These are phyloP conservation scores for Caenorhabditis brenneri DNA, from an alignment of 1,140 invertebrate genomes.

Conservation along the genomic window DNA sequence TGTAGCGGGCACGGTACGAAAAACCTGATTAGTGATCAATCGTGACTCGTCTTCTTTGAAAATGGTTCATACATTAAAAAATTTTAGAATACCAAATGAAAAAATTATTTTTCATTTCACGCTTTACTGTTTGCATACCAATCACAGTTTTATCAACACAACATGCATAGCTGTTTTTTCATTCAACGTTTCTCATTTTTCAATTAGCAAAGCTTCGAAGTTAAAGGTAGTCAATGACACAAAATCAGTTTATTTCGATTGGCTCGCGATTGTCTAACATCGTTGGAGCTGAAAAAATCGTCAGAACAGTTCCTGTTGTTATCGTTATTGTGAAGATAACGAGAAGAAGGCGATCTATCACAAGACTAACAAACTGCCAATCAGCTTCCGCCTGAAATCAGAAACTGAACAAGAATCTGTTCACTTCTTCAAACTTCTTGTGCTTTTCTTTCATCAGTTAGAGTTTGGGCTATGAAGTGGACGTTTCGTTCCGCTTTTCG, in stretches of 20 bases:
- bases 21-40: too few species aligned
- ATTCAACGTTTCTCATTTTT: too few species aligned
- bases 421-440: neutral
- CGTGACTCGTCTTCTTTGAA: too few species aligned
- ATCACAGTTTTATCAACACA: too few species aligned
- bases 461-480: conserved; percentile 19
- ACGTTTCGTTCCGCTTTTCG: conserved; percentile 30
- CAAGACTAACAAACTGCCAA: conserved; percentile 26
- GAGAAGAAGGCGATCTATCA: neutral
- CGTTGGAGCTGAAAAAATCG: neutral
- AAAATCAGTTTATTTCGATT: neutral
- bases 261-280: neutral
- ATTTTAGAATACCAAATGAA: too few species aligned
- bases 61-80: too few species aligned
- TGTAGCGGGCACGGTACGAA: too few species aligned
- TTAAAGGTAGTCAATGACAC: too few species aligned
- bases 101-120: too few species aligned
- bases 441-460: conserved; percentile 3
- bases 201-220: too few species aligned
- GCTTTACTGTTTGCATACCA: too few species aligned
- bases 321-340: neutral
- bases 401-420: neutral
- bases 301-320: neutral
- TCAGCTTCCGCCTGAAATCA: conserved; percentile 32
- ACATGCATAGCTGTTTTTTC: too few species aligned